phyloP scores from a whole-genome alignment of 2,113 vertebrate genomes.

The Machaerirhynchus nigripectus region DNA sequence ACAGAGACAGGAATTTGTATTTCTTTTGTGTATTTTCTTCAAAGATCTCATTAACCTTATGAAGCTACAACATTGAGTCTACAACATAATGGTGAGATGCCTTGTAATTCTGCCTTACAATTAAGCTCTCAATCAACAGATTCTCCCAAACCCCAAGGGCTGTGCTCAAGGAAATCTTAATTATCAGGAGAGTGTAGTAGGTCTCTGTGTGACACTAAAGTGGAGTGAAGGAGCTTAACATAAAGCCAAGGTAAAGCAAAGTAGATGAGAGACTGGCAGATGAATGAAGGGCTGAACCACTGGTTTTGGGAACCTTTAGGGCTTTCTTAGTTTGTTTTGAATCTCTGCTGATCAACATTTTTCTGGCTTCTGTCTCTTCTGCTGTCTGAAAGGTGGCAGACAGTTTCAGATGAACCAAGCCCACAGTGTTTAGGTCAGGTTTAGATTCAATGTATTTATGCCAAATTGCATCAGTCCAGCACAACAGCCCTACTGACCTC shows the following conservation, averaged over 20 bases:
- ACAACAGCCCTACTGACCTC: not conserved
- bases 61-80: not conserved
- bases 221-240: not conserved
- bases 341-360: not conserved
- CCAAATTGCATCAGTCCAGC: not conserved
- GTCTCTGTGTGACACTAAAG: not conserved
- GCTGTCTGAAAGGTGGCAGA: not conserved
- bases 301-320: not conserved
- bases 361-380: not conserved
- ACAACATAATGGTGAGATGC: not conserved
- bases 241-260: not conserved
- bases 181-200: not conserved
- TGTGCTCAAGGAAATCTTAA: not conserved
- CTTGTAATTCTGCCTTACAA: not conserved
- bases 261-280: not conserved
- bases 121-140: slow-evolving; percentile 11
- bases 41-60: not conserved
- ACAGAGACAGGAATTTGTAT: not conserved
- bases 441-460: not conserved
- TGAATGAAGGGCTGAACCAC: not conserved
- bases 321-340: not conserved
- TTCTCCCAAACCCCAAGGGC: not conserved
- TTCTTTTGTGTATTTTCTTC: not conserved
- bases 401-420: not conserved
- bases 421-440: not conserved